Evolutionary conservation across 2,113 vertebrate genomes (phyloP).

Genomic region (Stercorarius parasiticus): DNA sequence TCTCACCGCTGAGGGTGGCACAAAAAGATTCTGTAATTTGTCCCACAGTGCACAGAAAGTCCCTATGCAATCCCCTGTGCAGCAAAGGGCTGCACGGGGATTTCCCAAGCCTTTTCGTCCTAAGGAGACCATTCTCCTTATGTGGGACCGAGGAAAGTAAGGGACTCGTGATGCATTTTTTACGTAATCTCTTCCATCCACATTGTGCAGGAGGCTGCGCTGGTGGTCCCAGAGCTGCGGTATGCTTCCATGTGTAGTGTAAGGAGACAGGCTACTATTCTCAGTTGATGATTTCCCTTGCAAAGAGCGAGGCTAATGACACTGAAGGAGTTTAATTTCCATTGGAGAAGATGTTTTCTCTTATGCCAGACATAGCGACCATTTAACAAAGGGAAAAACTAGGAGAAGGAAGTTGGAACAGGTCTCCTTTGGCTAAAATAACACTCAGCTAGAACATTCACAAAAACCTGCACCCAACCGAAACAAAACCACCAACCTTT

Average conservation of each 20-base stretch:
- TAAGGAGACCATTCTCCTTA: not conserved
- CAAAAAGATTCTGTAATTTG: not conserved
- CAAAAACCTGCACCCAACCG: not conserved
- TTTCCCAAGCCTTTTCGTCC: not conserved
- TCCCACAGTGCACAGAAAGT: not conserved
- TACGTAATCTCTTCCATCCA: not conserved
- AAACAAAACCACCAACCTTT: not conserved
- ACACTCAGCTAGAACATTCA: not conserved
- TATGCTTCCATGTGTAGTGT: no score
- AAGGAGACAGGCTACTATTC: not conserved
- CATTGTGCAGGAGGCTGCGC: not conserved
- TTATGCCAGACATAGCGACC: not conserved
- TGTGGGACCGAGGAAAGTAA: not conserved
- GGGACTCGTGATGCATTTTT: rapidly evolving
- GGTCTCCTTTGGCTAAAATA: not conserved
- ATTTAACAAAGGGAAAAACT: not conserved
- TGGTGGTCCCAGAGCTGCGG: not conserved
- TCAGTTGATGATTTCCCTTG: not conserved
- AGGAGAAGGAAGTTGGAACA: not conserved
- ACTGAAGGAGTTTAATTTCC: not conserved
- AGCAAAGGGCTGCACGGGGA: not conserved
- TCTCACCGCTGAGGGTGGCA: not conserved
- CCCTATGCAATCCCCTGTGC: no score
- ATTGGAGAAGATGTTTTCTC: not conserved
- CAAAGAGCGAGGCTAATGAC: rapidly evolving